phyloP scores from a whole-genome alignment of 1,140 invertebrate species.

The Elymnias hypermnestra region DNA sequence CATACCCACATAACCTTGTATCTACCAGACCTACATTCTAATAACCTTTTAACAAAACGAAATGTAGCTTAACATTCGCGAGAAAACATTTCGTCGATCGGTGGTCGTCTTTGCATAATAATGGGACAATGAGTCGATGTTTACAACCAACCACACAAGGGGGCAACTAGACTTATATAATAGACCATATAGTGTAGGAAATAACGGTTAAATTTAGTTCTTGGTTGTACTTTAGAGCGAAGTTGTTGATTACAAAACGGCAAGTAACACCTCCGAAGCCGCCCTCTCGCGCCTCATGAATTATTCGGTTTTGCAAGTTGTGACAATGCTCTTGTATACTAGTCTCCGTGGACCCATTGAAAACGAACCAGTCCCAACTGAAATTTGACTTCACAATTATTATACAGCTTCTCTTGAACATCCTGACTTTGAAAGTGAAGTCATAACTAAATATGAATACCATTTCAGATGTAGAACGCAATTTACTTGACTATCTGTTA shows the following conservation, averaged over 20 bases:
- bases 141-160: slow-evolving; percentile 8
- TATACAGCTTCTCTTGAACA: not conserved
- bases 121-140: slow-evolving; percentile 53
- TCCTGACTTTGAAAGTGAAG: too few relatives aligned
- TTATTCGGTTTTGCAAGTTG: slow-evolving; percentile 58
- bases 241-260: slow-evolving; percentile 52
- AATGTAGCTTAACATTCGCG: slow-evolving; percentile 43
- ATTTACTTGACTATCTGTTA: too few relatives aligned
- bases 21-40: slow-evolving; percentile 50
- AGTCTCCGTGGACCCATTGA: slow-evolving; percentile 30
- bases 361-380: slow-evolving; percentile 11
- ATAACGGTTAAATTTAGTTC: slow-evolving; percentile 2
- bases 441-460: too few relatives aligned
- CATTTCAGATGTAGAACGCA: too few relatives aligned
- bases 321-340: slow-evolving; percentile 37
- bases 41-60: slow-evolving; percentile 61
- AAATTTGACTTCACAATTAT: slow-evolving; percentile 12
- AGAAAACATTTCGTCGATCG: slow-evolving; percentile 48
- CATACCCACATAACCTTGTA: slow-evolving; percentile 31
- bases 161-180: slow-evolving; percentile 3
- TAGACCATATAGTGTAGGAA: not conserved
- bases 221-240: slow-evolving; percentile 8
- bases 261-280: slow-evolving; percentile 51
- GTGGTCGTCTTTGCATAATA: slow-evolving; percentile 65
- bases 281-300: slow-evolving; percentile 57